Evolutionary conservation across 2,888 invertebrate species (phyloP), one percentile per base, ranked within the genome.

Genomic region (Heliconius ethilla): DNA sequence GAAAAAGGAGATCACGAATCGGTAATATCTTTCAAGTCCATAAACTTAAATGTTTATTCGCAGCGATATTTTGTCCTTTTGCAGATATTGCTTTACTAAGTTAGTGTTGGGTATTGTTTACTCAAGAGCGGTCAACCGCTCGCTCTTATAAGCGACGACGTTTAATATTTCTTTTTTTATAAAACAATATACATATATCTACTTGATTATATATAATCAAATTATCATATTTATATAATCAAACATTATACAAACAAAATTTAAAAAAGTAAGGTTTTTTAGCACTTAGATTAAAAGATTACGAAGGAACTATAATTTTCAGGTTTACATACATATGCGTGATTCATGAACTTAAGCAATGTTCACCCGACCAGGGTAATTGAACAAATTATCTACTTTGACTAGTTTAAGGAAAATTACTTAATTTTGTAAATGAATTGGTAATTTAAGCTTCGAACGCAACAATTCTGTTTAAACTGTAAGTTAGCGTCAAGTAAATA

Each of bases 41-140:
- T 94, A 94, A 94, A 94, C 89, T 93, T 93, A 93, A 94, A 94
- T 92, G 94, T 94, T 94, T 94, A 94, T 94, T 94, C 94, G 94
- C 91, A 93, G 92, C 90, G 90, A 94, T 94, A 94, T 94, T 92
- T 94, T 92, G 94, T 92, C 92, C 93, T 92, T 92, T 91, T 92
- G 91, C 87, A 86, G 92, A 93, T 93, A 94, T 94, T 93, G 92
- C 88, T 93, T 91, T 90, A 89, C 90, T 90, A 90, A 87, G 89
- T 89, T 90, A 89, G 88, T 87, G 86, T 87, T 86, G 77, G 76
- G 79, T 70, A 79, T 79, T 75, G 78, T 78, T 77, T 75, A 77
- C 75, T 67, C 45, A 70, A 70, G 40, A 76, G 75, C 70, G 73
- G 70, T 78, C 66, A 74, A 62, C 40, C 40, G 40, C 63, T 40